Evolutionary conservation across 2,888 invertebrate species (phyloP).

Genomic region (Anarsia innoxiella): DNA sequence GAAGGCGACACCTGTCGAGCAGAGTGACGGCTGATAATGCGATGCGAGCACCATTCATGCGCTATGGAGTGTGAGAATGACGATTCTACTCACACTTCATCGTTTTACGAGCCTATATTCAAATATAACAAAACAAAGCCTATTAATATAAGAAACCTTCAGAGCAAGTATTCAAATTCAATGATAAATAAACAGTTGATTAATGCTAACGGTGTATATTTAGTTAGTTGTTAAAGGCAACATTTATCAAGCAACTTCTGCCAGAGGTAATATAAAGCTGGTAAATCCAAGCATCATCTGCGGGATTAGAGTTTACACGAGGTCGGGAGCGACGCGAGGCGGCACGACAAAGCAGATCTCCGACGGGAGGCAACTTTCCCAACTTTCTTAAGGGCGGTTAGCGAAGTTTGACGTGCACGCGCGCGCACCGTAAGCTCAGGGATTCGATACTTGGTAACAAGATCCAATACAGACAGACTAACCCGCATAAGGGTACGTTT

Average conservation of each 20-base stretch:
- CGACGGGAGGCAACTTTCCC: slow-evolving; percentile 61
- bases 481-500: too few relatives aligned
- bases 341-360: slow-evolving; percentile 55
- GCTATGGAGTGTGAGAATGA: slow-evolving; percentile 50
- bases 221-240: slow-evolving; percentile 31
- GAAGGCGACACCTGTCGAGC: slow-evolving; percentile 73
- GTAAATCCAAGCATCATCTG: slow-evolving; percentile 68
- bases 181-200: slow-evolving; percentile 14
- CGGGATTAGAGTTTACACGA: slow-evolving; percentile 69
- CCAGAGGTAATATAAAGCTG: slow-evolving; percentile 59
- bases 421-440: slow-evolving; percentile 63
- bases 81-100: slow-evolving; percentile 25
- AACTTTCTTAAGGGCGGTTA: slow-evolving; percentile 72
- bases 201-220: slow-evolving; percentile 20
- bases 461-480: slow-evolving; percentile 48
- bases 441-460: slow-evolving; percentile 64
- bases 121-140: slow-evolving; percentile 6
- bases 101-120: too few relatives aligned
- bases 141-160: too few relatives aligned
- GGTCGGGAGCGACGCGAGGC: slow-evolving; percentile 47
- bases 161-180: too few relatives aligned
- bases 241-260: slow-evolving; percentile 57
- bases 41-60: slow-evolving; percentile 65
- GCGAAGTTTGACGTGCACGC: slow-evolving; percentile 70
- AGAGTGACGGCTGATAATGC: slow-evolving; percentile 71